Conservation (phyloP, 1,140 invertebrate species). For the Tetramorium simillimum region DNA sequence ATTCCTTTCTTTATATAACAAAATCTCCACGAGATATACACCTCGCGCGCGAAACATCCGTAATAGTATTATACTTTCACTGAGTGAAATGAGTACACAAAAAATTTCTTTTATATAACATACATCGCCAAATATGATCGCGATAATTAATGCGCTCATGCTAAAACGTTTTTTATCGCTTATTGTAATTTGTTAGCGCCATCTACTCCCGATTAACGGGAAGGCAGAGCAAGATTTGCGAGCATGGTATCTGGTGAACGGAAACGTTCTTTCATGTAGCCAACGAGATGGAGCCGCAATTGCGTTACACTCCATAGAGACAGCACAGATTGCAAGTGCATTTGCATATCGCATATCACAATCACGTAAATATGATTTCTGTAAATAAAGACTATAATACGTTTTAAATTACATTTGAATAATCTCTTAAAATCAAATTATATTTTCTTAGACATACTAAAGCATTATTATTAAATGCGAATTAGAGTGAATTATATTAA, state of each 20-base stretch:
- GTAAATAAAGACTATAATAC: neutral
- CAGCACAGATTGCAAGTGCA: constrained; percentile 4
- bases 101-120: neutral
- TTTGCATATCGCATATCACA: neutral
- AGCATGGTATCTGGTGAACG: constrained; percentile 35
- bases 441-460: neutral
- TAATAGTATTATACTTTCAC: constrained; percentile 6
- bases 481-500: neutral
- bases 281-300: constrained; percentile 71
- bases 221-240: constrained; percentile 16
- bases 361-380: constrained; percentile 19
- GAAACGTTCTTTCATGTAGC: constrained; percentile 22
- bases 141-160: constrained; percentile 17
- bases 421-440: constrained; percentile 3
- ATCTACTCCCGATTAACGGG: constrained; percentile 21
- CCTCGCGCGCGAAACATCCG: neutral
- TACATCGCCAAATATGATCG: neutral
- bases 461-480: neutral
- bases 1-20: neutral
- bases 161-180: constrained; percentile 31
- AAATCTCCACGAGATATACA: neutral
- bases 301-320: constrained; percentile 40
- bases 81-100: neutral
- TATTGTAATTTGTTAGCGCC: constrained; percentile 58
- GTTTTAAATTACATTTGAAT: neutral